These are phyloP conservation scores for Orientallactaga sibirica DNA, from an alignment of 2,797 vertebrate genomes.

Conservation along the genomic window DNA sequence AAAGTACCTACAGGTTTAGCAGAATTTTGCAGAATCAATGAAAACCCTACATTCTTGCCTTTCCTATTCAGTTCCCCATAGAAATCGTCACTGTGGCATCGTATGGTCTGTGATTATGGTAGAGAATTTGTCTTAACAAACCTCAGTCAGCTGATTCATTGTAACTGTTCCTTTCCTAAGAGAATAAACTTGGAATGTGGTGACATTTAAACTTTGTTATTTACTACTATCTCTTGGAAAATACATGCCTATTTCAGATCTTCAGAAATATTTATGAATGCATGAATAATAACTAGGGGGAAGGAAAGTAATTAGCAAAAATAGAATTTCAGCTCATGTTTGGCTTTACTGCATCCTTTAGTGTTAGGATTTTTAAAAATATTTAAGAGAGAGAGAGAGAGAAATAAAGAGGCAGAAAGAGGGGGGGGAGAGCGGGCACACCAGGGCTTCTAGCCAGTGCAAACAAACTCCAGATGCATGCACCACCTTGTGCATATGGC, in stretches of 20 bases:
- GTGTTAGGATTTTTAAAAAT: slow-evolving; percentile 49
- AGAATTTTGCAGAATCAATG: slow-evolving; percentile 35
- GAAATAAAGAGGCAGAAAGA: no score
- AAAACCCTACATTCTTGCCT: slow-evolving; percentile 41
- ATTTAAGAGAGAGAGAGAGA: no score
- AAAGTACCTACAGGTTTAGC: slow-evolving; percentile 23
- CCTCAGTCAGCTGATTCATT: neutral
- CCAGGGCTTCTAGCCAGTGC: no score
- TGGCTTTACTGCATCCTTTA: neutral
- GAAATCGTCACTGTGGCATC: neutral
- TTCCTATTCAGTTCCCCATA: slow-evolving; percentile 39
- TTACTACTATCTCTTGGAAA: slow-evolving; percentile 43
- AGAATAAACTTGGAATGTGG: slow-evolving; percentile 4
- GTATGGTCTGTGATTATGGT: slow-evolving; percentile 44
- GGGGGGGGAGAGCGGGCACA: no score
- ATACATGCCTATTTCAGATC: slow-evolving; percentile 11
- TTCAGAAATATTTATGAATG: slow-evolving; percentile 3
- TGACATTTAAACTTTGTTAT: slow-evolving; percentile 39
- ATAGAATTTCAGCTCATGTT: slow-evolving; percentile 22
- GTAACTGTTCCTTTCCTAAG: neutral
- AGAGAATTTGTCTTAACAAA: slow-evolving; percentile 40
- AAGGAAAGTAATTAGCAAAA: slow-evolving; percentile 60
- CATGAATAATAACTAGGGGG: slow-evolving; percentile 1
- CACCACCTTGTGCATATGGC: no score
- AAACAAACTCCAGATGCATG: no score